Percentiles rank a stretch among this genome's conserved stretches.
These are phyloP conservation scores for Sceloporus undulatus DNA, from an alignment of 2,113 vertebrate genomes.

Conservation along the genomic window DNA sequence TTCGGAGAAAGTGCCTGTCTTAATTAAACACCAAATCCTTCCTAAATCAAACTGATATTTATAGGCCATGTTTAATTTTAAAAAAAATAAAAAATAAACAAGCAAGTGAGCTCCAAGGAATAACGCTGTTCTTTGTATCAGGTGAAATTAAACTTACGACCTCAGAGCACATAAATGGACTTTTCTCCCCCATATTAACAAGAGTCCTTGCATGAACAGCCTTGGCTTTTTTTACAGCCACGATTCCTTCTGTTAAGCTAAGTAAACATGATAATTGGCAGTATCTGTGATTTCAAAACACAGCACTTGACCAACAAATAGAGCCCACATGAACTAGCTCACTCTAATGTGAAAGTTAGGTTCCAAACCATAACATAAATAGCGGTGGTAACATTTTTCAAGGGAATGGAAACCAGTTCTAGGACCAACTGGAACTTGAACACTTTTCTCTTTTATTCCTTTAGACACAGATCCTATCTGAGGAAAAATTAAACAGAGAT, in stretches of 20 bases:
- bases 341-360: constrained; percentile 29
- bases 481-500: neutral
- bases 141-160: constrained; percentile 11
- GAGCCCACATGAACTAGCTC: neutral
- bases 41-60: constrained; percentile 18
- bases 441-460: neutral
- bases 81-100: neutral
- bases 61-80: constrained; percentile 11
- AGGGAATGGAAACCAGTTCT: neutral
- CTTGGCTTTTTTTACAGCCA: constrained; percentile 7
- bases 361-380: neutral
- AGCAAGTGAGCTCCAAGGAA: constrained; percentile 20
- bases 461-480: neutral
- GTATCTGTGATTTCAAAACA: constrained; percentile 24
- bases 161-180: neutral
- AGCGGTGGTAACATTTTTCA: fast-evolving
- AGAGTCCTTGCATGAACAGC: constrained; percentile 9
- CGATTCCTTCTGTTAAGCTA: fast-evolving
- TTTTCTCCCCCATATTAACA: neutral
- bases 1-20: neutral
- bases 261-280: neutral
- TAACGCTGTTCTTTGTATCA: neutral
- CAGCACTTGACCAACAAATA: neutral
- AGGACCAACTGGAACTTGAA: neutral
- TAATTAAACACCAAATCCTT: neutral